Evolutionary conservation across 2,113 vertebrate genomes (phyloP).

Genomic region (Setophaga kirtlandii): DNA sequence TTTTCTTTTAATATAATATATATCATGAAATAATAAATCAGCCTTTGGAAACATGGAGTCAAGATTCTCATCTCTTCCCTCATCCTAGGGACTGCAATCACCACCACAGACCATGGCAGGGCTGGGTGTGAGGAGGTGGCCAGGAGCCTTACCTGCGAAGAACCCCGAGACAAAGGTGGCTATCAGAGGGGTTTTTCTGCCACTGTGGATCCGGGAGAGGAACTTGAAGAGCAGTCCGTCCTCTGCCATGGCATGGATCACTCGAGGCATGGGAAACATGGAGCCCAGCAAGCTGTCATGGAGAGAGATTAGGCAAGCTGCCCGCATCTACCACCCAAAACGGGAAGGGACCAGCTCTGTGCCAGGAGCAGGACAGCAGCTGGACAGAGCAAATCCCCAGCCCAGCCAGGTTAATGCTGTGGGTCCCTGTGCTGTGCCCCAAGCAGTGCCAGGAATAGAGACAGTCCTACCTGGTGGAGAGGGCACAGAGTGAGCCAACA

Average conservation of each 20-base stretch:
- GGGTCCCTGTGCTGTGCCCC: rapidly evolving
- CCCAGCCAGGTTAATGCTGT: rapidly evolving
- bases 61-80: no score
- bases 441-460: background rate
- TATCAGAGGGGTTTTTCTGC: conserved; percentile 86
- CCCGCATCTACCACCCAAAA: background rate
- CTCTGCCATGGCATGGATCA: conserved; percentile 96
- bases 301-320: background rate
- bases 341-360: rapidly evolving
- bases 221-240: conserved; percentile 89
- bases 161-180: conserved; percentile 88
- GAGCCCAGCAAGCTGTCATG: conserved; percentile 87
- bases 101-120: rapidly evolving
- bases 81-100: no score
- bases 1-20: no score
- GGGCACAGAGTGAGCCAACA: conserved; percentile 91
- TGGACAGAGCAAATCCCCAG: background rate
- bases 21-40: no score
- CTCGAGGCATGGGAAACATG: conserved; percentile 97
- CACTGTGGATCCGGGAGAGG: conserved; percentile 81
- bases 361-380: background rate
- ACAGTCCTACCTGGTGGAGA: conserved; percentile 88
- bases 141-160: conserved; percentile 78
- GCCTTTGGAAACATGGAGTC: no score
- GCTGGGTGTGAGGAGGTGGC: rapidly evolving